Base-by-base conservation (phyloP, 2,113 vertebrate species). In the Geococcyx californianus region DNA sequence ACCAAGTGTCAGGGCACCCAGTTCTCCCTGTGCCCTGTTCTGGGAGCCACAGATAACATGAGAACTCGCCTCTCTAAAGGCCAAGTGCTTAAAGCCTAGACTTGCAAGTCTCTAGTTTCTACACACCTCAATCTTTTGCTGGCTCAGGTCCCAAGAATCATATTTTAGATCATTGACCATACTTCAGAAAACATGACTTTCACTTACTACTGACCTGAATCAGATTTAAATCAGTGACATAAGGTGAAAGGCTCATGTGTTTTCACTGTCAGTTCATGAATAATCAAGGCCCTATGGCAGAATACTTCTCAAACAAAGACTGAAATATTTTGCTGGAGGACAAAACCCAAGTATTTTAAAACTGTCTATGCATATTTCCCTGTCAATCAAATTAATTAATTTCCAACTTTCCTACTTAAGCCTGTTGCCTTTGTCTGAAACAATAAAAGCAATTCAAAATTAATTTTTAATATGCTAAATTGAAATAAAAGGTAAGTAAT, bases 331-430 rank as follows among this genome's bases (percentile, higher is more conserved):
- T 91, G 40, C 76, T 69, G 23, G 25, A 89, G 66, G 67, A 54
- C n/a, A 69, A 91, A 93, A 56, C 11, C 6, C 13, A 75, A 74
- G 49, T 54, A 87, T n/a, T 59, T 82, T 45, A 62, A 93, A 84
- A 68, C 28, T 29, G 23, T 55, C 72, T 56, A 11, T 23, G 42
- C 25, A 12, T 62, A 77, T 83, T 84, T 82, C 55, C 38, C 34
- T 91, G 34, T 60, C 94, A 89, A 89, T 89, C 52, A 76, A 42
- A 38, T 51, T 93, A 92, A 94, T 95, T 93, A 89, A 93, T 95
- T 89, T 84, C 76, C 82, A 24, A 58, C 33, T 84, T 16, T 90
- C 16, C 75, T 84, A 79, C 34, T 91, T 44, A 72, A 56, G 76
- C 9, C 13, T 58, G 13, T 29, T 77, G 3, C 19, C 15, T 77